Base-by-base conservation (phyloP, 2,888 invertebrate genomes). In the Lepidochitona cinerea region DNA sequence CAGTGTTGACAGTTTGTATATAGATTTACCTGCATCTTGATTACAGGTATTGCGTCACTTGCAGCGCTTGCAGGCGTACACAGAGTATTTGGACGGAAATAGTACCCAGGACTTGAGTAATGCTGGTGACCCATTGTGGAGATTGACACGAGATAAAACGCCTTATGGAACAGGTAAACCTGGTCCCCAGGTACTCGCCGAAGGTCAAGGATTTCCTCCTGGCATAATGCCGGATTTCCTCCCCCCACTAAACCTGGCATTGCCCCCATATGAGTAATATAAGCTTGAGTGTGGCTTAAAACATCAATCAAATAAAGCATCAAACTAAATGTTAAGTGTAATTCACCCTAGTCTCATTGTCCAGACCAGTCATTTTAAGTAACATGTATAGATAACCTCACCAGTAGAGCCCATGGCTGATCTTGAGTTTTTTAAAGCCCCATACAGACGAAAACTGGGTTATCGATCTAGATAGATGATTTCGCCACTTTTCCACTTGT, bases 11-110 rank as follows among this genome's bases (percentile, higher is more conserved):
- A n/a, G n/a, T n/a, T n/a, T n/a, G n/a, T n/a, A n/a, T n/a, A n/a
- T n/a, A n/a, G n/a, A n/a, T n/a, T n/a, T n/a, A n/a, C n/a, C n/a
- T n/a, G n/a, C n/a, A n/a, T n/a, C n/a, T n/a, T n/a, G n/a, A n/a
- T n/a, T 49, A 23, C 75, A 89, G 89, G 85, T 90, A 26, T 76
- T 84, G 67, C 77, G 81, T 14, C 69, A 79, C 2, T 80, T 89
- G 76, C 80, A 82, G 67, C 77, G 81, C 26, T 65, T 89, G 49
- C 83, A 83, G 0, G 65, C 78, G 3, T 90, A 86, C 79, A 87
- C 88, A 68, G 90, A 90, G 75, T 83, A 80, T 68, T 78, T 89
- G 37, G 89, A 89, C 75, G 81, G 83, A 64, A 87, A 87, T 75
- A 81, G 84, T 69, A 78, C 85, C 6, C 79, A 82, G 35, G 87